Conservation (phyloP, 2,888 invertebrate species). For the Agrochola litura region DNA sequence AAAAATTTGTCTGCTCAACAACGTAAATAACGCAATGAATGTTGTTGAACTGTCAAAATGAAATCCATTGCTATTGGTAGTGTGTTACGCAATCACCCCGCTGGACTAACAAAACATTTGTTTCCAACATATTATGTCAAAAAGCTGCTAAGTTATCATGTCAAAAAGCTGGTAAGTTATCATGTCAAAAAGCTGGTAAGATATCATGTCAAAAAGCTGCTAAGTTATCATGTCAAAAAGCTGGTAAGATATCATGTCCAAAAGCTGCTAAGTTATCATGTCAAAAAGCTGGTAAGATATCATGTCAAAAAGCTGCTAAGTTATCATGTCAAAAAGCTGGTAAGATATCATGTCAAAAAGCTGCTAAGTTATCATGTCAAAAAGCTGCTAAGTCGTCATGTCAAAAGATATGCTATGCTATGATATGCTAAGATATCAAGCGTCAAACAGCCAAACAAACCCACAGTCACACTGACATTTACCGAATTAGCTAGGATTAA, state of each 20-base stretch:
- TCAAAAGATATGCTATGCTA: too few relatives aligned
- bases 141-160: constrained; percentile 5
- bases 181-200: too few relatives aligned
- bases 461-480: constrained; percentile 48
- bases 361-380: constrained; percentile 7
- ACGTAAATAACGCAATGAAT: too few relatives aligned
- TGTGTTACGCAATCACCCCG: too few relatives aligned
- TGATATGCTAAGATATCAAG: neutral
- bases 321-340: too few relatives aligned
- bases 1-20: too few relatives aligned
- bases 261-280: too few relatives aligned
- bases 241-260: too few relatives aligned
- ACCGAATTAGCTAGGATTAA: constrained; percentile 50
- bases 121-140: neutral
- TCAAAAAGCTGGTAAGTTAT: too few relatives aligned
- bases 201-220: neutral
- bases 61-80: too few relatives aligned
- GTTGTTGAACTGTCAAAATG: too few relatives aligned
- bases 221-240: constrained; percentile 1
- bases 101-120: neutral
- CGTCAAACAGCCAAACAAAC: constrained; percentile 27
- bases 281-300: constrained; percentile 11
- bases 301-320: neutral
- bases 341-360: neutral
- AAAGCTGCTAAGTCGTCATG: too few relatives aligned